phyloP scores from a whole-genome alignment of 2,113 vertebrate species.

The Sinosuthora webbiana region DNA sequence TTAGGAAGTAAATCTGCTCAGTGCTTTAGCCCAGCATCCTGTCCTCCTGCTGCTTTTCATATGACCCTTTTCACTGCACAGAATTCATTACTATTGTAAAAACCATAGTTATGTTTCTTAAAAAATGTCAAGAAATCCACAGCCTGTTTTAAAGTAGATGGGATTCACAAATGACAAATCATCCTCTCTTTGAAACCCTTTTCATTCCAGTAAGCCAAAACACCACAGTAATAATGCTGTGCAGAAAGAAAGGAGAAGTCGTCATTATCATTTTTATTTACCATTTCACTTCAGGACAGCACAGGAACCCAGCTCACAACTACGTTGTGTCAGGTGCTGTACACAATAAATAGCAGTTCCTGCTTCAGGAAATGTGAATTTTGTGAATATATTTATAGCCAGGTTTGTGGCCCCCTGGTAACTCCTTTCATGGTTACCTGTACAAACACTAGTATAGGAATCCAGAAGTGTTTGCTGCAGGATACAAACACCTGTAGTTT shows the following conservation, averaged over 20 bases:
- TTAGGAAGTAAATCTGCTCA: constrained; percentile 38
- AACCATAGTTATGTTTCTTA: not conserved
- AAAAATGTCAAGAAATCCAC: not conserved
- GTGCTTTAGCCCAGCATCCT: constrained; percentile 47
- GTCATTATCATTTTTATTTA: not conserved
- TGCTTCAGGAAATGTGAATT: not conserved
- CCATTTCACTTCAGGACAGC: not conserved
- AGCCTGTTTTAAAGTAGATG: not conserved
- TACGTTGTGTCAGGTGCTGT: not conserved
- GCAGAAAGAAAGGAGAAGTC: not conserved
- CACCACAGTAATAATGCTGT: not conserved
- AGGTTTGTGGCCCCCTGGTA: not conserved
- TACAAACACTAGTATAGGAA: not conserved
- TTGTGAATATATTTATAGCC: not conserved
- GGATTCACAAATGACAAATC: not conserved
- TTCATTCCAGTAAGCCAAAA: not conserved
- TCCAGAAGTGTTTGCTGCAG: not conserved
- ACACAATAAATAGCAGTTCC: not conserved
- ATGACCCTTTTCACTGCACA: constrained; percentile 1
- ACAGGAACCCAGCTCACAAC: not conserved
- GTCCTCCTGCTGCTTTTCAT: constrained; percentile 40
- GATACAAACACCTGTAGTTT: not conserved
- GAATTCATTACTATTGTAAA: constrained; percentile 30
- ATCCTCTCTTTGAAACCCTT: not conserved
- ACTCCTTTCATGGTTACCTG: not conserved